Conservation (phyloP, 2,888 invertebrate species). For the Stenodema calcarata region DNA sequence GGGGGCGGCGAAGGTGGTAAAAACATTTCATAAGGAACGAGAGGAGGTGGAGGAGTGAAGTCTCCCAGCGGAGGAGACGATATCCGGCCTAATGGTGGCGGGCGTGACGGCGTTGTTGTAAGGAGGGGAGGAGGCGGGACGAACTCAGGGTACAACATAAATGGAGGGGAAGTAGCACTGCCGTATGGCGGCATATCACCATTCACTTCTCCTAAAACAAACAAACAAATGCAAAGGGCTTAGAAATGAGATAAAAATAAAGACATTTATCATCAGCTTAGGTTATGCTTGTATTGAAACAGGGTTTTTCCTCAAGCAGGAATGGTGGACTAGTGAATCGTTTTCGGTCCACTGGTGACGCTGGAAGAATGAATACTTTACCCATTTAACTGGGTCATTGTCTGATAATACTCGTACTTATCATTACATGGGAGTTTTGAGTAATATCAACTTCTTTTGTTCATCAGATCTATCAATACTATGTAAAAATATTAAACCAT, state of each 20-base stretch:
- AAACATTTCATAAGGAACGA: constrained; percentile 60
- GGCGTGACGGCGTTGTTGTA: constrained; percentile 65
- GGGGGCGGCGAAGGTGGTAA: constrained; percentile 58
- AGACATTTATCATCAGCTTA: too few relatives aligned
- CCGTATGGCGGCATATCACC: constrained; percentile 62
- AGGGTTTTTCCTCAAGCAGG: too few relatives aligned
- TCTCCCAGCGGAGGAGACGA: constrained; percentile 62
- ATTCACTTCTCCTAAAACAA: constrained; percentile 45
- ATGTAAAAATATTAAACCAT: too few relatives aligned
- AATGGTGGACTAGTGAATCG: too few relatives aligned
- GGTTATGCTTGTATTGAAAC: too few relatives aligned
- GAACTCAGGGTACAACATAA: constrained; percentile 65
- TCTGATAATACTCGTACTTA: too few relatives aligned
- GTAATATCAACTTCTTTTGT: too few relatives aligned
- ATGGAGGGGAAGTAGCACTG: constrained; percentile 66
- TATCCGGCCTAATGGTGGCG: constrained; percentile 62
- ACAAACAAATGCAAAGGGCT: background rate
- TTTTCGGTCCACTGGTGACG: too few relatives aligned
- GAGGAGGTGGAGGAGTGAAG: constrained; percentile 62
- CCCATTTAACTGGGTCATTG: too few relatives aligned
- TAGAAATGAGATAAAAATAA: background rate
- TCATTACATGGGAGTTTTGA: too few relatives aligned
- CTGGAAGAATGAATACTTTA: too few relatives aligned
- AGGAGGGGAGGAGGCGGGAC: constrained; percentile 62
- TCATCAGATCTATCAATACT: too few relatives aligned